Evolutionary conservation across 2,797 vertebrate genomes (phyloP).

Genomic region (Thalassophryne amazonica): DNA sequence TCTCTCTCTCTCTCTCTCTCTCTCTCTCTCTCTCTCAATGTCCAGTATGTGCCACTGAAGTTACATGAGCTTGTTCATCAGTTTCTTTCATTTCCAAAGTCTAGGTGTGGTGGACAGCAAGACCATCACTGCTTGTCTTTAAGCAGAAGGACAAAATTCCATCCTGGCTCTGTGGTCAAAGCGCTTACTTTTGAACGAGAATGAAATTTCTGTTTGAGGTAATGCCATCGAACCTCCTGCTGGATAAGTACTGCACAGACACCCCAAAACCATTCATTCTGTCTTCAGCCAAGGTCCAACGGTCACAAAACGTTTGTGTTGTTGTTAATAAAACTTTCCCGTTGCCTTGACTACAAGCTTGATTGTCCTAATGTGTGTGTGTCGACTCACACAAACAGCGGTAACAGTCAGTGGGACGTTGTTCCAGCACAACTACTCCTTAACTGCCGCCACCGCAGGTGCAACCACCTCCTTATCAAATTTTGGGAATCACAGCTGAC

Average conservation of each 20-base stretch:
- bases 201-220: neutral
- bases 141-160: no score
- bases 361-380: neutral
- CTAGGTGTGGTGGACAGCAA: no score
- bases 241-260: neutral
- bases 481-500: neutral
- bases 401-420: neutral
- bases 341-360: slow-evolving; percentile 21
- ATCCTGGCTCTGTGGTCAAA: neutral
- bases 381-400: slow-evolving; percentile 12
- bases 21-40: no score
- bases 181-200: neutral
- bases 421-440: slow-evolving; percentile 9
- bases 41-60: no score
- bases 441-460: slow-evolving; percentile 38
- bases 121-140: no score
- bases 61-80: no score
- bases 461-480: neutral
- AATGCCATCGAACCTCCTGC: neutral
- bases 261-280: slow-evolving; percentile 18
- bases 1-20: no score
- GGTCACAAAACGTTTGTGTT: slow-evolving; percentile 19
- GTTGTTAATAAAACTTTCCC: slow-evolving; percentile 30
- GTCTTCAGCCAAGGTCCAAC: slow-evolving; percentile 13
- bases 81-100: no score